Percentiles rank a stretch among this genome's conserved stretches.
Conservation (phyloP, 2,888 invertebrate genomes). For the Acanthoscelides obtectus region DNA sequence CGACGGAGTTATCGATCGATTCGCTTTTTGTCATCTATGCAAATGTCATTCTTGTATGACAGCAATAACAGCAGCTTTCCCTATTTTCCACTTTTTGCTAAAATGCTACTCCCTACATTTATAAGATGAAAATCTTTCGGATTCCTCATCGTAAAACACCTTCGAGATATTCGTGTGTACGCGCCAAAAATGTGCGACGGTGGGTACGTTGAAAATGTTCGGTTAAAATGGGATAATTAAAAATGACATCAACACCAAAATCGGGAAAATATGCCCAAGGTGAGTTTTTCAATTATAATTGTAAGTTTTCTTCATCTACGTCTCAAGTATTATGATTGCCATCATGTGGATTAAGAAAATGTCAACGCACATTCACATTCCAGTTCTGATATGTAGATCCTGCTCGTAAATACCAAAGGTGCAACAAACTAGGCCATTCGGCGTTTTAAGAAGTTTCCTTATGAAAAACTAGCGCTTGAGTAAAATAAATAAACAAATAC, state of each 20-base stretch:
- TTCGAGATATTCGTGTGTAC: background rate
- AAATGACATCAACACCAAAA: constrained; percentile 49
- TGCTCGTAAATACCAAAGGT: background rate
- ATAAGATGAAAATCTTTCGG: background rate
- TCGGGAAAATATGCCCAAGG: constrained; percentile 48
- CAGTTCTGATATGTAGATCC: background rate
- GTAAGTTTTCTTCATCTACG: background rate
- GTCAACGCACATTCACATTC: background rate
- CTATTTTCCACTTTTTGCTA: constrained; percentile 19
- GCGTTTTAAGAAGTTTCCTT: background rate
- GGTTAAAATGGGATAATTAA: constrained; percentile 32
- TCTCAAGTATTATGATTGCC: background rate
- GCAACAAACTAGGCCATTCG: background rate
- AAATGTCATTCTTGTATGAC: constrained; percentile 29
- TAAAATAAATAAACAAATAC: too few relatives aligned
- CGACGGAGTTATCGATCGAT: constrained; percentile 15
- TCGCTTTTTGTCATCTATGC: constrained; percentile 21
- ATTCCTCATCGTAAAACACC: background rate
- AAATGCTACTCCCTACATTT: constrained; percentile 11
- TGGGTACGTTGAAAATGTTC: background rate
- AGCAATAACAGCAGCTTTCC: constrained; percentile 24
- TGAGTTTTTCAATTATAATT: constrained; percentile 24
- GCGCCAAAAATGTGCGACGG: background rate
- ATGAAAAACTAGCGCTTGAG: too few relatives aligned
- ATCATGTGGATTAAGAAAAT: background rate